Percentiles rank a stretch among this genome's conserved stretches.
These are phyloP conservation scores for Pygocentrus nattereri DNA, from an alignment of 2,797 vertebrate genomes.

Conservation along the genomic window DNA sequence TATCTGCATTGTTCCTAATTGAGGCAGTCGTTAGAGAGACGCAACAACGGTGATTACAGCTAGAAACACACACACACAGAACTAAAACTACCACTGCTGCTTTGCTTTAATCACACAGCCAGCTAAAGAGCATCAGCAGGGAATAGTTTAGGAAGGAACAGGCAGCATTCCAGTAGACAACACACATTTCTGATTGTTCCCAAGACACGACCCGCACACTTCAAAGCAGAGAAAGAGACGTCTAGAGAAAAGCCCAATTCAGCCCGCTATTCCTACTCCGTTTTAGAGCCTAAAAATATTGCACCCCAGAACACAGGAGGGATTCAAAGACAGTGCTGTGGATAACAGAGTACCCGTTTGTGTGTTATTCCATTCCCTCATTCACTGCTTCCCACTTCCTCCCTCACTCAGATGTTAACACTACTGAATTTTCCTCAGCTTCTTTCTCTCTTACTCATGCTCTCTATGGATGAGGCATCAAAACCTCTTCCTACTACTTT, in stretches of 20 bases:
- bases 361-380: constrained; percentile 17
- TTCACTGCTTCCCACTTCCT: neutral
- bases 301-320: constrained; percentile 3
- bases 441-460: neutral
- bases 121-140: neutral
- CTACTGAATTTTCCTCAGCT: constrained; percentile 7
- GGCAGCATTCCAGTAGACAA: neutral
- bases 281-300: constrained; percentile 24
- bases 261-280: neutral
- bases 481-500: neutral
- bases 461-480: neutral
- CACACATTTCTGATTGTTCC: neutral
- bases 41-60: too few relatives aligned
- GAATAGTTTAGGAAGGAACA: too few relatives aligned
- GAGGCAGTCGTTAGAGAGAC: neutral
- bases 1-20: neutral
- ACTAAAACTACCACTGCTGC: too few relatives aligned
- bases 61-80: neutral
- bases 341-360: constrained; percentile 3
- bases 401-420: constrained; percentile 6
- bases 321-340: constrained; percentile 15
- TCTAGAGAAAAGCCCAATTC: neutral
- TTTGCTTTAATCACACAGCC: neutral
- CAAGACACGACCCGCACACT: neutral
- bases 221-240: neutral